Evolutionary conservation across 1,140 invertebrate genomes (phyloP), one percentile per base, ranked within the genome.

Genomic region (Drosophila rhopaloa): DNA sequence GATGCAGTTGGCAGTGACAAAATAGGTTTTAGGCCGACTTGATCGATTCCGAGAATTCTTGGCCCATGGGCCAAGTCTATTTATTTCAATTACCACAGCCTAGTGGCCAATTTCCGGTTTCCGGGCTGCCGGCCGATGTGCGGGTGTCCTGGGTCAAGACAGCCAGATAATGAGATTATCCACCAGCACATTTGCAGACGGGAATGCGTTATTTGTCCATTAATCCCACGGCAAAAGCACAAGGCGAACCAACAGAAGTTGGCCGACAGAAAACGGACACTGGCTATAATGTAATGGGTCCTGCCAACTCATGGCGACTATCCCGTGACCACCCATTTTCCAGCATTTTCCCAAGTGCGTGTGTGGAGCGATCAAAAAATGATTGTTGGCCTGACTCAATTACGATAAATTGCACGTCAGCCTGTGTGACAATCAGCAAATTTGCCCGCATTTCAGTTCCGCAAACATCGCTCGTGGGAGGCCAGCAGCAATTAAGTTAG

Each of bases 401-500:
- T 71, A 71, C 67, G 67, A 71, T 70, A 70, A 71, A 71, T 71
- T 71, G 67, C 67, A 70, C 68, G 67, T 71, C 67, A 71, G 67
- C 27, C 67, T 47, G 67, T 56, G 65, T 48, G 67, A 70, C 67
- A 71, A 68, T 71, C 67, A 71, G 67, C 63, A 68, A 68, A 68
- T 65, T 68, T 68, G 60, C 65, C 65, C 65, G 65, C 65, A 71
- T 71, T 71, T 71, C 27, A 70, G 67, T 44, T 70, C 67, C 35
- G 48, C 67, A 71, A 70, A 71, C 65, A 71, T 13, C 37, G 63
- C 63, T 57, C 27, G 70, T 48, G 63, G 46, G n/a, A 32, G 60
- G 43, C 67, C 67, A 47, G 51, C 67, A 71, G 67, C 67, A 71
- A 71, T 71, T 71, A 71, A 50, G 65, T 71, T 71, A 57, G 65